Percentiles rank a stretch among this genome's conserved stretches.
Evolutionary conservation across 2,797 vertebrate genomes (phyloP).

Genomic region (Cheirogaleus major): DNA sequence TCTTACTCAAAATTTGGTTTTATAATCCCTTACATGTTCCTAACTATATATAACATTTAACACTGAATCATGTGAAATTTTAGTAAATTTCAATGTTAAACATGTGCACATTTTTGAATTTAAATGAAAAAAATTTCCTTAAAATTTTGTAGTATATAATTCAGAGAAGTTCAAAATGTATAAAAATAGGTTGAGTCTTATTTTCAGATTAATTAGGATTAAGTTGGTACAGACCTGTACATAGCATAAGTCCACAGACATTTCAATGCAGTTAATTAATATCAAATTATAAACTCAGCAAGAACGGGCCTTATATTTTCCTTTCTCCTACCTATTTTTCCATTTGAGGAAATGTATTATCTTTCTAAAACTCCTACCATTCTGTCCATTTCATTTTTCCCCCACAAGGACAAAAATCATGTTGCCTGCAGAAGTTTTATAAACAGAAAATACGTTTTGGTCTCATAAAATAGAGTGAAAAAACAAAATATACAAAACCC

Average conservation of each 20-base stretch:
- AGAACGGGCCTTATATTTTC: neutral
- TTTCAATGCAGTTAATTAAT: neutral
- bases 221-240: neutral
- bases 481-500: neutral
- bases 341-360: neutral
- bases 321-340: neutral
- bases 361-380: neutral
- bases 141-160: neutral
- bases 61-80: neutral
- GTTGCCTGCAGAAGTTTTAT: neutral
- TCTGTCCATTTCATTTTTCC: neutral
- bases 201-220: slow-evolving; percentile 29
- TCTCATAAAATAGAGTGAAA: neutral
- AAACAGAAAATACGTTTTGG: slow-evolving; percentile 20
- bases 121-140: neutral
- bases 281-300: neutral
- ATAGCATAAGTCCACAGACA: neutral
- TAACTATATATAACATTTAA: neutral
- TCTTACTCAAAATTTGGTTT: slow-evolving; percentile 21
- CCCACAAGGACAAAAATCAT: neutral
- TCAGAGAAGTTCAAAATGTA: neutral
- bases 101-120: neutral
- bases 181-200: neutral
- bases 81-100: slow-evolving; percentile 16
- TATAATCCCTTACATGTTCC: neutral